phyloP scores from a whole-genome alignment of 2,113 vertebrate genomes.

The Sebastes fasciatus region DNA sequence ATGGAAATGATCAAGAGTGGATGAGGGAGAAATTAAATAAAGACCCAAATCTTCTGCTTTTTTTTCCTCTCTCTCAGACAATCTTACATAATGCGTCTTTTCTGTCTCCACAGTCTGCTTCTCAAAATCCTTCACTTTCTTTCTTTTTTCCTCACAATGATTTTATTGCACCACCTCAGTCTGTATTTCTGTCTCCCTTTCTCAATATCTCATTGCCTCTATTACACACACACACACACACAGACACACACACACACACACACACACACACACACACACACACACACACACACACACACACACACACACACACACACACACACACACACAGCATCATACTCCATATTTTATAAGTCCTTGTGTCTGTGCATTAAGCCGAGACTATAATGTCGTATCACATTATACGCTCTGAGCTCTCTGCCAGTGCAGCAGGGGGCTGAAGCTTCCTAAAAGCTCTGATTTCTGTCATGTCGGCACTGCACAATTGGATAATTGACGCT shows the following conservation, averaged over 20 bases:
- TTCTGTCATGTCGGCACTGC: slow-evolving; percentile 78
- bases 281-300: slow-evolving; percentile 13
- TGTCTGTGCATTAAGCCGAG: slow-evolving; percentile 79
- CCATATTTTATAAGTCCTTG: slow-evolving; percentile 80
- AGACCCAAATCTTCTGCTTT: not conserved
- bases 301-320: not conserved
- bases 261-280: slow-evolving; percentile 16
- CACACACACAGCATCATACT: slow-evolving; percentile 52
- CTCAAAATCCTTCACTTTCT: not conserved
- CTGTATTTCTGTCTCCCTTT: slow-evolving; percentile 28
- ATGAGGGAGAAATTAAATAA: slow-evolving; percentile 8
- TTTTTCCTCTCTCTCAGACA: not conserved
- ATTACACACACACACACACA: slow-evolving; percentile 10
- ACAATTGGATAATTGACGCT: slow-evolving; percentile 80
- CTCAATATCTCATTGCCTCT: slow-evolving; percentile 28
- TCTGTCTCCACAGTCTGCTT: not conserved
- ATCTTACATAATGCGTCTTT: slow-evolving; percentile 1
- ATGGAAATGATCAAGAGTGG: not conserved
- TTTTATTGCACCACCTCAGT: slow-evolving; percentile 31
- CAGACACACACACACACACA: slow-evolving; percentile 18
- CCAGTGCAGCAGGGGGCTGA: slow-evolving; percentile 40
- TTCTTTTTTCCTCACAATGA: slow-evolving; percentile 27
- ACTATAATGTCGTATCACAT: slow-evolving; percentile 81
- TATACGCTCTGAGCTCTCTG: slow-evolving; percentile 71
- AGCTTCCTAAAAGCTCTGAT: slow-evolving; percentile 82